Percentiles rank a stretch among this genome's conserved stretches.
Evolutionary conservation across 2,113 vertebrate species (phyloP).

Genomic region (Potamarius usumacintae): DNA sequence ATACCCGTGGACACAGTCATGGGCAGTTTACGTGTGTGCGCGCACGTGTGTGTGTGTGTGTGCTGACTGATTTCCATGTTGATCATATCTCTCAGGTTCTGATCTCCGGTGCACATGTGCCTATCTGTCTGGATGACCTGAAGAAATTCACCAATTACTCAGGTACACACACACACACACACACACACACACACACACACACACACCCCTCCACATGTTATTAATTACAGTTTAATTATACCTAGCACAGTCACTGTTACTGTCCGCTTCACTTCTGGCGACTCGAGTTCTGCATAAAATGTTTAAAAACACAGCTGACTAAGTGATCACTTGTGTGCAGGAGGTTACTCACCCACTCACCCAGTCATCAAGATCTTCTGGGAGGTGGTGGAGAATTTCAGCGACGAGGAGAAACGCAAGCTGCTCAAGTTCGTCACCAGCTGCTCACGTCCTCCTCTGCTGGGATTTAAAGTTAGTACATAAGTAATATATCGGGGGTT

Average conservation of each 20-base stretch:
- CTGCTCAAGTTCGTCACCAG: conserved; percentile 96
- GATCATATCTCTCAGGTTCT: conserved; percentile 77
- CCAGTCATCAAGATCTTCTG: conserved; percentile 94
- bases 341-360: conserved; percentile 91
- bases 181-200: conserved; percentile 18
- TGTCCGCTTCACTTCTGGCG: neutral
- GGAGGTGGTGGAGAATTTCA: conserved; percentile 97
- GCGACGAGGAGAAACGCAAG: conserved; percentile 94
- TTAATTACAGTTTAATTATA: neutral
- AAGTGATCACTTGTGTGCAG: conserved; percentile 59
- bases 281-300: neutral
- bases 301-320: neutral
- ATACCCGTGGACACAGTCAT: neutral
- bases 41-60: neutral
- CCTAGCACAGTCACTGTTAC: no score
- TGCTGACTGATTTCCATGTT: neutral
- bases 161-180: conserved; percentile 67
- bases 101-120: conserved; percentile 94
- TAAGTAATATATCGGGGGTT: no score
- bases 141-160: conserved; percentile 98
- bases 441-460: conserved; percentile 92
- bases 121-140: conserved; percentile 93
- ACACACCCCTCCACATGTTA: neutral
- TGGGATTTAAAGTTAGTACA: conserved; percentile 92
- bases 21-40: neutral